These are phyloP conservation scores for Andricus quercusramuli DNA, from an alignment of 2,888 invertebrate genomes.

Conservation along the genomic window DNA sequence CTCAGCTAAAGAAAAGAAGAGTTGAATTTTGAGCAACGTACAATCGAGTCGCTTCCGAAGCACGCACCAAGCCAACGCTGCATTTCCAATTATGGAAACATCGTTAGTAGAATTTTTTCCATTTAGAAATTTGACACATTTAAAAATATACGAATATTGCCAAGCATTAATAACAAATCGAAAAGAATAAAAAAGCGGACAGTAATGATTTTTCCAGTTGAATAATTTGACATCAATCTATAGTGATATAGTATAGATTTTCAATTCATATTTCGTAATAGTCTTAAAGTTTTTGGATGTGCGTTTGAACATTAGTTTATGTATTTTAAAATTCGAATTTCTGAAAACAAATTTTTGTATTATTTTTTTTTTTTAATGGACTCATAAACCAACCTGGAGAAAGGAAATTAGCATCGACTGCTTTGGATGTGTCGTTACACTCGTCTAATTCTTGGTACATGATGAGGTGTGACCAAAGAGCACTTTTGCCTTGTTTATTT, in stretches of 20 bases:
- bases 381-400: constrained; percentile 81
- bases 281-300: background rate
- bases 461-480: constrained; percentile 96
- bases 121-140: background rate
- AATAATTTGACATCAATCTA: background rate
- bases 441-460: constrained; percentile 93
- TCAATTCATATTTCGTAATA: background rate
- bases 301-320: background rate
- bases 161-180: background rate
- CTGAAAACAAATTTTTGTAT: background rate
- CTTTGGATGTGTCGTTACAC: constrained; percentile 81
- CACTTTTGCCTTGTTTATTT: constrained; percentile 97
- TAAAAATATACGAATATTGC: too few species aligned
- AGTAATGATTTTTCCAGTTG: background rate
- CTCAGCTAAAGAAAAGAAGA: background rate
- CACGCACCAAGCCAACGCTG: constrained; percentile 96
- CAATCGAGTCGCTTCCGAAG: constrained; percentile 94
- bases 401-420: constrained; percentile 82
- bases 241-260: too few species aligned
- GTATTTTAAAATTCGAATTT: background rate
- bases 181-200: background rate
- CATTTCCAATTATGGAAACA: constrained; percentile 71
- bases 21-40: constrained; percentile 81
- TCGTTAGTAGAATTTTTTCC: constrained; percentile 22
- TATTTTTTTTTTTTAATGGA: background rate